Conservation (phyloP, 2,797 vertebrate species). For the Eurystomus glaucurus region DNA sequence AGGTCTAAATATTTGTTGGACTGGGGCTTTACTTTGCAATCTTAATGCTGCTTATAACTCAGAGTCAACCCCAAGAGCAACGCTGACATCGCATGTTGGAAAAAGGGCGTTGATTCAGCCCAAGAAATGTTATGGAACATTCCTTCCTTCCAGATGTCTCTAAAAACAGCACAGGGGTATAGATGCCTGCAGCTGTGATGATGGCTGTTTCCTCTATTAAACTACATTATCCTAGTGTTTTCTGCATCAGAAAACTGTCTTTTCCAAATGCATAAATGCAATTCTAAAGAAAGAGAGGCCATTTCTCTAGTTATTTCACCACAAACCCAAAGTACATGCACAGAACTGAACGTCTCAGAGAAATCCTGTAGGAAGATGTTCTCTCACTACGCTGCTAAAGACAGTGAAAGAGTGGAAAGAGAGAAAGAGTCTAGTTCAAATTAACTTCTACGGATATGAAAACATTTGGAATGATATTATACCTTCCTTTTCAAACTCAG, state of each 20-base stretch:
- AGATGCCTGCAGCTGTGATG: not conserved
- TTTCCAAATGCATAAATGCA: not conserved
- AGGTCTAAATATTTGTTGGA: not conserved
- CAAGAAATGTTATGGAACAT: not conserved
- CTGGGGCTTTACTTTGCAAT: not conserved
- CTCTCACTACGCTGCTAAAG: not conserved
- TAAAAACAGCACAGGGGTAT: not conserved
- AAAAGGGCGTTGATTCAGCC: not conserved
- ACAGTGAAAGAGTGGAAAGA: not conserved
- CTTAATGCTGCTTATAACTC: not conserved
- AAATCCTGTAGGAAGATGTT: slow-evolving; percentile 18
- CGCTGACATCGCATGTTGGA: fast-evolving
- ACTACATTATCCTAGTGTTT: not conserved
- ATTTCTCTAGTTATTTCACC: not conserved
- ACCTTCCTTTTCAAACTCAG: not conserved
- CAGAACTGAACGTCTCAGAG: not conserved
- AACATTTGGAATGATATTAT: not conserved
- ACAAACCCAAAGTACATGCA: not conserved
- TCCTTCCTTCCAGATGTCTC: not conserved
- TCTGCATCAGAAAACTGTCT: not conserved
- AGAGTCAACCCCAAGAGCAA: not conserved
- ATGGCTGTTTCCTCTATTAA: not conserved
- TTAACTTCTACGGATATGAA: not conserved
- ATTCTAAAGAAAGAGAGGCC: not conserved
- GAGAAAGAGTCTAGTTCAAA: not conserved